These are phyloP conservation scores for Clitarchus hookeri DNA, from an alignment of 2,888 invertebrate genomes.

Conservation along the genomic window DNA sequence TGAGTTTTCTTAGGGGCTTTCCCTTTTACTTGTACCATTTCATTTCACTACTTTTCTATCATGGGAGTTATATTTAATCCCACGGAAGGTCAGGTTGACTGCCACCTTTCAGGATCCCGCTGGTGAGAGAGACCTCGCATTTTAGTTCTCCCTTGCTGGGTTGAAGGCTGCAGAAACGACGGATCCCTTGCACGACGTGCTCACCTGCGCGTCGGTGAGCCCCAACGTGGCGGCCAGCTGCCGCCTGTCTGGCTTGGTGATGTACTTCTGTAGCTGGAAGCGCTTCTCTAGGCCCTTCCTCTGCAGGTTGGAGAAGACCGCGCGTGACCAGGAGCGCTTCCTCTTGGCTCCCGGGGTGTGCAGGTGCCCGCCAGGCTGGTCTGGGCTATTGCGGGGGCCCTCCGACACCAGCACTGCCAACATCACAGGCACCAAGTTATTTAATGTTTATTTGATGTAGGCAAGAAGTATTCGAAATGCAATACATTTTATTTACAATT, in stretches of 20 bases:
- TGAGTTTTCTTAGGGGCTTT: too few species aligned
- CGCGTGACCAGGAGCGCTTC: slow-evolving; percentile 93
- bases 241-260: slow-evolving; percentile 91
- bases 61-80: too few species aligned
- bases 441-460: too few species aligned
- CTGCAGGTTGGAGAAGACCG: slow-evolving; percentile 93
- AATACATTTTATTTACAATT: too few species aligned
- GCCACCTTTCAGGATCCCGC: too few species aligned
- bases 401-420: slow-evolving; percentile 26
- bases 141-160: too few species aligned
- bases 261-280: slow-evolving; percentile 94
- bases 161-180: not conserved
- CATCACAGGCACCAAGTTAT: not conserved
- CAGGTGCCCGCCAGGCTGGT: not conserved
- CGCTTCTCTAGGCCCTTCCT: slow-evolving; percentile 91
- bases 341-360: slow-evolving; percentile 58
- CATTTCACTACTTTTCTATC: too few species aligned
- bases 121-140: too few species aligned
- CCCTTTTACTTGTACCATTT: too few species aligned
- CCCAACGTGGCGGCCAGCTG: slow-evolving; percentile 90
- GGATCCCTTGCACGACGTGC: not conserved
- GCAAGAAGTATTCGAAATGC: too few species aligned
- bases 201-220: slow-evolving; percentile 90
- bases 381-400: not conserved
- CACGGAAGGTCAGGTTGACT: too few species aligned